Base-by-base conservation (phyloP, 2,113 vertebrate genomes). In the Mesoclemmys tuberculata region DNA sequence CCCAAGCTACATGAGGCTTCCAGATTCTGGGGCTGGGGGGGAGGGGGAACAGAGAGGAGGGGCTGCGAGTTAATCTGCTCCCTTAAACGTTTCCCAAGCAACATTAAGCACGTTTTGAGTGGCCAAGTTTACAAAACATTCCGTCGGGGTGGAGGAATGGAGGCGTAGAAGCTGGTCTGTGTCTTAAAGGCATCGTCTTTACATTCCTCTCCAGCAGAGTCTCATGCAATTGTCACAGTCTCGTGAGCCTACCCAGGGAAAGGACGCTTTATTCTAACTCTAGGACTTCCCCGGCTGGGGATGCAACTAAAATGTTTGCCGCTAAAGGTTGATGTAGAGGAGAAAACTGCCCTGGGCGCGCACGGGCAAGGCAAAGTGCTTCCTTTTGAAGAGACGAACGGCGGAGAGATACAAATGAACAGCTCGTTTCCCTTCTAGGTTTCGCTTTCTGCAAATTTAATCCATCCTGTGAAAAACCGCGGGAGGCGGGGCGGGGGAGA, bases 1-100 rank as follows among this genome's bases (percentile, higher is more conserved):
- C 89, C 95, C 94, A 95, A 94, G 83, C 90, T 96, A 80, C 92
- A 64, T 13, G 92, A 97, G 83, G 91, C 68, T 97, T 95, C 88
- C 84, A 94, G 77, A 56, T 85, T 87, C 83, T 54, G 91, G 58
- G 68, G 85, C 74, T 77, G 88, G 31, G 11, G n/a, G 11, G 79
- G 82, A 89, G 81, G 94, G 14, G 35, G 84, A 6, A 6, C 35
- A 82, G 89, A 87, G 92, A 87, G 90, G 75, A 88, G 78, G 95
- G 85, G 61, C 89, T 85, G 55, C 35, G 16, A 19, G 8, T 90
- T 61, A 46, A 80, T 92, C 90, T 71, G 89, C 75, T 51, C 80
- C 80, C 64, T 81, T 82, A 38, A 14, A 71, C 41, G 49, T 71
- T 85, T 92, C 80, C 54, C 64, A 78, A 52, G 52, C 84, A 19